A percentile compares a stretch with the other conserved stretches of the same genome.
phyloP scores from a whole-genome alignment of 2,113 vertebrate species.

The Boleophthalmus pectinirostris region DNA sequence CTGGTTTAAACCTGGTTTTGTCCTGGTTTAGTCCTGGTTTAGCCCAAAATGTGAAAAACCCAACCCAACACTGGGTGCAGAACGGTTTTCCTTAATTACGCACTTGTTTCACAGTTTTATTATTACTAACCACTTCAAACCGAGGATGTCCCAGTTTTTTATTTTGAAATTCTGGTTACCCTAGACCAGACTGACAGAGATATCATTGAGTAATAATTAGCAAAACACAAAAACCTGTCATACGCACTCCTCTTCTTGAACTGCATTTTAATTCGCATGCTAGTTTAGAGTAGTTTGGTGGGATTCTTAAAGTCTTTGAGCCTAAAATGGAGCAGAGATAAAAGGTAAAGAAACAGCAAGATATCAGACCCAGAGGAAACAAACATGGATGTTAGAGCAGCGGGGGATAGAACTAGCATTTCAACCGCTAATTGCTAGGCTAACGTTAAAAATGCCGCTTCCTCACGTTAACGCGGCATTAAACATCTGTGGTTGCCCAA shows the following conservation, averaged over 20 bases:
- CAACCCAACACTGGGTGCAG: no score
- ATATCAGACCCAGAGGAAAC: conserved; percentile 1
- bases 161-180: no score
- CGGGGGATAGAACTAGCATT: conserved; percentile 27
- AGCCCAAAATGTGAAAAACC: no score
- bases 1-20: no score
- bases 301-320: neutral
- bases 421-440: conserved; percentile 25
- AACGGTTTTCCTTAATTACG: no score
- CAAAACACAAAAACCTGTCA: no score
- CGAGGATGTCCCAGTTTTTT: no score
- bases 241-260: neutral
- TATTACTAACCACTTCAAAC: no score
- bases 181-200: no score
- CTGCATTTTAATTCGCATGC: neutral
- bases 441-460: conserved; percentile 50
- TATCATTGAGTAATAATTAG: no score
- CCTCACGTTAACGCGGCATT: conserved; percentile 19
- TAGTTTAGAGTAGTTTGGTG: neutral
- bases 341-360: neutral
- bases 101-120: no score
- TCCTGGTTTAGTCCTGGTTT: no score
- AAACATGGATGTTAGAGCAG: conserved; percentile 30
- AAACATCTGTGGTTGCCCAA: conserved; percentile 18
- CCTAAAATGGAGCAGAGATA: neutral